Evolutionary conservation across 2,888 invertebrate species (phyloP), one percentile per base, ranked within the genome.

Genomic region (Pheosia tremula): DNA sequence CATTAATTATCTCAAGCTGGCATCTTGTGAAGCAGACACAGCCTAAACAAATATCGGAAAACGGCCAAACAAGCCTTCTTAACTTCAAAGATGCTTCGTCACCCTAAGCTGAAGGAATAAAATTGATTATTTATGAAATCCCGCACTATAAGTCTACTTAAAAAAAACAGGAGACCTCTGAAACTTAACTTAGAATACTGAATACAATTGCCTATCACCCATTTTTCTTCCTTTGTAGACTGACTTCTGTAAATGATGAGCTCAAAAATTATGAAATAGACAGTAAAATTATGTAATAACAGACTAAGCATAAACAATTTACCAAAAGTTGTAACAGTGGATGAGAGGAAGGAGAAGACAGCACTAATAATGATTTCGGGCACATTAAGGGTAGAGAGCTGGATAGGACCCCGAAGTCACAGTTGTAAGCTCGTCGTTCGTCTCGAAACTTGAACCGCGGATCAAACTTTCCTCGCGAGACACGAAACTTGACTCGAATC

Each of bases 1-100:
- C 88, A 90, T 90, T 90, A 88, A 91, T 90, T 91, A 91, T 90
- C 88, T 88, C 76, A 74, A 77, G 81, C 83, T 82, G 85, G 83
- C 86, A 86, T 87, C 87, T 87, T 84, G 84, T 83, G 82, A 83
- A 85, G 87, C 88, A 85, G 87, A 87, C 87, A 87, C 85, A 81
- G 86, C 83, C 88, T 89, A 86, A 86, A 87, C 90, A 90, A 90
- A 90, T 89, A 90, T 87, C 86, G 86, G 84, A 84, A 82, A 24
- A 82, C 84, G 82, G 80, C 83, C 85, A 83, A 89, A 90, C 87
- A 86, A 86, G 86, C 79, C 86, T 85, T 84, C 86, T 84, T 84
- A 87, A 88, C 86, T 88, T 87, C 69, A 80, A 73, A 84, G 85
- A 83, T 85, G 86, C 88, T 86, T 84, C 88, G 86, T 88, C 88